phyloP scores from a whole-genome alignment of 2,797 vertebrate species.

The Cheracebus regulus region DNA sequence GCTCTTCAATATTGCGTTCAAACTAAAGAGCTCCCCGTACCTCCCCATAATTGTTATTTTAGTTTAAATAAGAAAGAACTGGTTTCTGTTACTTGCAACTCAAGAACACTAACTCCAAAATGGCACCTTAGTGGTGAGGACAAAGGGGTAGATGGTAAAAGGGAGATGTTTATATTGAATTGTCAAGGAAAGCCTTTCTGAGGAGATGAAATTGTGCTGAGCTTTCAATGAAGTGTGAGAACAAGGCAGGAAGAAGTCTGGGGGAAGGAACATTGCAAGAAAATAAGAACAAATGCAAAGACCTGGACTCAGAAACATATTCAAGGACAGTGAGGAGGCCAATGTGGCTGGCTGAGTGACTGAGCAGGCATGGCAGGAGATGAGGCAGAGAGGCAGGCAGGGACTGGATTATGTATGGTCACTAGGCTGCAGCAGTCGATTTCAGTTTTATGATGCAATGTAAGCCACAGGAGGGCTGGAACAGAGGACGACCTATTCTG shows the following conservation, averaged over 20 bases:
- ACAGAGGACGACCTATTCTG: background rate
- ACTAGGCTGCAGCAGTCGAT: background rate
- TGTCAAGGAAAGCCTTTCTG: background rate
- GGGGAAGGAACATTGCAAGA: background rate
- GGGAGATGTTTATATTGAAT: background rate
- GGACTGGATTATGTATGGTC: accelerated
- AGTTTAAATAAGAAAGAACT: background rate
- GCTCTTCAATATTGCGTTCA: background rate
- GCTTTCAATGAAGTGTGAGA: background rate
- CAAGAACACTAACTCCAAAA: background rate
- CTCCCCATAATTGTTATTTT: background rate
- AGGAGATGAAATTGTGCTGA: background rate
- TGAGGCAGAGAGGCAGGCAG: background rate
- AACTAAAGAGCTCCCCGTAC: background rate
- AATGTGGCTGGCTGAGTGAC: background rate
- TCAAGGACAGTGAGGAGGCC: background rate
- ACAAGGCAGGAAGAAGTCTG: background rate
- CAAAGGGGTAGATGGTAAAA: background rate
- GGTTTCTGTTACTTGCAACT: background rate
- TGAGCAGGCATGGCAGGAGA: background rate
- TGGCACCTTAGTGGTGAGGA: background rate
- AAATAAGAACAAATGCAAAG: background rate
- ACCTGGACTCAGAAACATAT: background rate
- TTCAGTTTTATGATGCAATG: background rate
- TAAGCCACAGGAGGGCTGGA: background rate